phyloP scores from a whole-genome alignment of 92 coral and sea anemone genomes.

The Epizoanthus ramosus region DNA sequence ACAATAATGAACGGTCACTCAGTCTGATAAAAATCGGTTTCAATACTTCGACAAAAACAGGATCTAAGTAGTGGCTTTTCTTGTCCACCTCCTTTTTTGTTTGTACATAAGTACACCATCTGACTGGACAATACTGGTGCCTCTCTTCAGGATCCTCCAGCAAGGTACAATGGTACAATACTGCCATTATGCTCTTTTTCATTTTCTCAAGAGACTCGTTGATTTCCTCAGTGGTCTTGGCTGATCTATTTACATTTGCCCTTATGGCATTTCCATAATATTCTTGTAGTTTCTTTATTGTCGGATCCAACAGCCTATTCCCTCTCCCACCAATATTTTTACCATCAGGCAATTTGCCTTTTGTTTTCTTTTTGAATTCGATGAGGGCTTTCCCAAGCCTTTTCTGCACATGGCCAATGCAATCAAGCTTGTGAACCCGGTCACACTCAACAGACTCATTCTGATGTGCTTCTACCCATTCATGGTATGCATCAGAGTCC shows the following conservation, averaged over 20 bases:
- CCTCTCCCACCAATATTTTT: slow-evolving; percentile 42
- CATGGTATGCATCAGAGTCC: slow-evolving; percentile 16
- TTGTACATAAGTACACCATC: slow-evolving; percentile 34
- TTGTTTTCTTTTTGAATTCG: slow-evolving; percentile 41
- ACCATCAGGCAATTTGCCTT: slow-evolving; percentile 47
- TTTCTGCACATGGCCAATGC: slow-evolving; percentile 45
- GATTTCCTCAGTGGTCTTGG: slow-evolving; percentile 19
- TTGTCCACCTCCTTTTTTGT: slow-evolving; percentile 7
- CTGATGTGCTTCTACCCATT: slow-evolving; percentile 28
- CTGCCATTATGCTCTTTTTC: slow-evolving; percentile 28
- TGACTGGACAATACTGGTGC: slow-evolving; percentile 35
- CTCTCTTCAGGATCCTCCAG: slow-evolving; percentile 16
- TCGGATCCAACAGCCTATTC: slow-evolving; percentile 10
- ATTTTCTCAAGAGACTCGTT: not conserved
- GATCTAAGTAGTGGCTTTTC: slow-evolving; percentile 42
- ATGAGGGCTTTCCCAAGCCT: slow-evolving; percentile 29
- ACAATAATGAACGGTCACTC: slow-evolving; percentile 39
- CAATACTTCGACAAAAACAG: slow-evolving; percentile 44
- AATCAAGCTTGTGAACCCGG: slow-evolving; percentile 44
- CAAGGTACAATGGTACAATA: slow-evolving; percentile 30
- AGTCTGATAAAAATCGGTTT: slow-evolving; percentile 41
- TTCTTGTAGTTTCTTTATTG: slow-evolving; percentile 25
- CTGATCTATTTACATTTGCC: slow-evolving; percentile 11
- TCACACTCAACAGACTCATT: slow-evolving; percentile 31
- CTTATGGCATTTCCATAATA: slow-evolving; percentile 50